Conservation (phyloP, 2,888 invertebrate genomes). For the Pammene aurita region DNA sequence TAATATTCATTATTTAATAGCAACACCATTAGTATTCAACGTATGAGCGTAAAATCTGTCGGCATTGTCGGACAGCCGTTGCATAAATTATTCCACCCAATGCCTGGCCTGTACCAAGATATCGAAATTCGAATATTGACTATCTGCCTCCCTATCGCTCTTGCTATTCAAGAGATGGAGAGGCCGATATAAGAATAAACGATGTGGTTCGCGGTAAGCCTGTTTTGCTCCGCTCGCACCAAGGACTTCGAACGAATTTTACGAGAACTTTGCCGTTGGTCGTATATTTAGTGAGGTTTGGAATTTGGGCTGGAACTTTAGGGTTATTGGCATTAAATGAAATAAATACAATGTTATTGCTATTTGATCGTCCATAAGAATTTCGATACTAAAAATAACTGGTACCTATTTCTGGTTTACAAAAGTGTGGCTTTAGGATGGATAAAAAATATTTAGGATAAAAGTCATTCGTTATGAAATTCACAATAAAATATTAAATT, state of each 20-base stretch:
- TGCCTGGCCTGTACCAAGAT: too few relatives aligned
- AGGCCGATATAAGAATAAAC: too few relatives aligned
- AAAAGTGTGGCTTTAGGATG: too few relatives aligned
- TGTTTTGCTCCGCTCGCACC: constrained; percentile 44
- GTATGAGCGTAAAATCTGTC: constrained; percentile 32
- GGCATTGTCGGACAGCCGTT: constrained; percentile 49
- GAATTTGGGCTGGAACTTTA: constrained; percentile 6
- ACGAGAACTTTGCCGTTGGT: constrained; percentile 44
- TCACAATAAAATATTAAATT: too few relatives aligned
- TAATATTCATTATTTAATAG: constrained; percentile 1
- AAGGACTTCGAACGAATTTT: constrained; percentile 43
- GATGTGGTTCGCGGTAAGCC: neutral
- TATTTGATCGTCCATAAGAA: neutral
- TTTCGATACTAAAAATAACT: too few relatives aligned
- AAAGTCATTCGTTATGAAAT: too few relatives aligned
- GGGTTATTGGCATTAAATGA: neutral
- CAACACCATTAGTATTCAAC: constrained; percentile 37
- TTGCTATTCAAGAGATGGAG: too few relatives aligned
- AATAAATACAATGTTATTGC: neutral
- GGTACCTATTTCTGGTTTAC: too few relatives aligned
- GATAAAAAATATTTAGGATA: too few relatives aligned
- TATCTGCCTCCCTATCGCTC: too few relatives aligned
- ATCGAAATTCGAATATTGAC: too few relatives aligned
- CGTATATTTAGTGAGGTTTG: neutral
- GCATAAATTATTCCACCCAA: constrained; percentile 58